A percentile compares a stretch with the other conserved stretches of the same genome.
phyloP scores from a whole-genome alignment of 2,113 vertebrate species.

The Dipodomys stephensi region DNA sequence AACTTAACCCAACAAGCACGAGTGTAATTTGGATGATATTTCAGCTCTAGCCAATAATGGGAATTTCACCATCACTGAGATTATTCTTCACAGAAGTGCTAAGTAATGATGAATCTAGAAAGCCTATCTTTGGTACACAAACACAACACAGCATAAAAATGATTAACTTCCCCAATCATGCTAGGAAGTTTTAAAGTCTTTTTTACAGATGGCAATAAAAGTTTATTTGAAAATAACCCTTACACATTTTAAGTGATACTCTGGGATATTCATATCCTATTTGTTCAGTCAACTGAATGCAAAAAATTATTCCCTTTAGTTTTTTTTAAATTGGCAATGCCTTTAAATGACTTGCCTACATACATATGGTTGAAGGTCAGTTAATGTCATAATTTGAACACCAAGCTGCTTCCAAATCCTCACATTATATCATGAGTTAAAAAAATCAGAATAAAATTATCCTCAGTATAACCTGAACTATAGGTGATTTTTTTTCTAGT shows the following conservation, averaged over 20 bases:
- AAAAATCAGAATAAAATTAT: constrained; percentile 10
- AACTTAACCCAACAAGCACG: not conserved
- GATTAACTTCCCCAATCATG: not conserved
- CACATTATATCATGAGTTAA: not conserved
- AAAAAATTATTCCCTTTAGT: constrained; percentile 3
- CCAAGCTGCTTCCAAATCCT: not conserved
- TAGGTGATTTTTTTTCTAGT: no score
- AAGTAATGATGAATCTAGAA: not conserved
- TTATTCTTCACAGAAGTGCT: constrained; percentile 15
- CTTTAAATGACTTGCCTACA: not conserved
- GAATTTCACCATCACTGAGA: not conserved
- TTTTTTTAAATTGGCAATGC: not conserved
- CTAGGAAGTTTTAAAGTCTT: constrained; percentile 25
- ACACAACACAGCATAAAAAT: constrained; percentile 2
- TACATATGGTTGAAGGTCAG: not conserved
- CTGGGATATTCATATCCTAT: not conserved
- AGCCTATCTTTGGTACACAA: constrained; percentile 11
- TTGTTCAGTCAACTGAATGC: constrained; percentile 8
- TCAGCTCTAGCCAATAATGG: not conserved
- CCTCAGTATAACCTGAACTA: not conserved
- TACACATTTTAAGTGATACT: not conserved
- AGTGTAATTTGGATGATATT: not conserved
- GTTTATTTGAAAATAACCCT: constrained; percentile 61
- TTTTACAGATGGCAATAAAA: constrained; percentile 42
- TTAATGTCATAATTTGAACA: not conserved